Base-by-base conservation (phyloP, 2,888 invertebrate species). In the Exocentrus adspersus region DNA sequence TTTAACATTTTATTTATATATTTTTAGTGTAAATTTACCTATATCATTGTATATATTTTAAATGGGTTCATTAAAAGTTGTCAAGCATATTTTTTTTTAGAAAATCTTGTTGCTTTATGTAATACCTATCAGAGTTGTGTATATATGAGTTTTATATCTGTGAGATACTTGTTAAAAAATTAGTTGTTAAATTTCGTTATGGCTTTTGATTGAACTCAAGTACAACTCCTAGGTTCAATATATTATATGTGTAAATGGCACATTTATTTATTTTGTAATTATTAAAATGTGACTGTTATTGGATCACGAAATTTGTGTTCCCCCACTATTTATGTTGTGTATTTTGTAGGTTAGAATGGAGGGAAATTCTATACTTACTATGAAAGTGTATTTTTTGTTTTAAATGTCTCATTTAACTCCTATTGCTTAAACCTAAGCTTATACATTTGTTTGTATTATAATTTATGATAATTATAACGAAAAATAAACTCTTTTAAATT, bases 391-490 rank as follows among this genome's bases (percentile, higher is more conserved):
- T 58, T 72, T n/a, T 70, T 68, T 69, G 67, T 76, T 76, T 75
- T 75, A 68, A 76, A 74, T 75, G 74, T 77, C 75, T 77, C 72
- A 72, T 75, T 75, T 74, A 76, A 70, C 67, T 60, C 46, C 68
- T 73, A 75, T 74, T 75, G 77, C 77, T 78, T 78, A 77, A 70
- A 75, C 69, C 69, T 78, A 77, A 78, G 76, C 78, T 77, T 78
- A 75, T 73, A 75, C 71, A 71, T 63, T 78, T 72, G 77, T 79
- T 79, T 79, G 78, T 78, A 79, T 78, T 78, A 78, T 79, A 79
- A 79, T 79, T 79, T 79, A 78, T 78, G 71, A 76, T 75, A 71
- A 76, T 75, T 71, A 76, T 74, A 75, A 76, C 75, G 76, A 76
- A 75, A 68, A 71, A 72, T 69, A 57, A 57, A 57, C 57, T 57